Percentiles rank a stretch among this genome's conserved stretches.
Conservation (phyloP, 92 coral and sea anemone species). For the Zoanthus gigantus region DNA sequence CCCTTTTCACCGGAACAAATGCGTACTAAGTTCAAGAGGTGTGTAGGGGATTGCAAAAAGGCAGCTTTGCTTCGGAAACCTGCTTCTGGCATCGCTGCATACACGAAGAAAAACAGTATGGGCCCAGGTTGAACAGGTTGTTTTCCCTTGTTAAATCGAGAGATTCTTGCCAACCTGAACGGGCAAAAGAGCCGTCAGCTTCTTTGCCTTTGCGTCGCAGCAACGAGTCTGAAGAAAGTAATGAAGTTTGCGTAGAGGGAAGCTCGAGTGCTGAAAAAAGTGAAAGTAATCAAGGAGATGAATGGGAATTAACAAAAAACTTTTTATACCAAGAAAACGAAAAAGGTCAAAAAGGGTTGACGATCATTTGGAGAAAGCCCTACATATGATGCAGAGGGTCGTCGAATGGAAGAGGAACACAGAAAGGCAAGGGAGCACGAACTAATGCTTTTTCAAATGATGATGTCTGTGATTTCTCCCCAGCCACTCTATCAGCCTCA, state of each 20-base stretch:
- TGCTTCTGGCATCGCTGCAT: too few species aligned
- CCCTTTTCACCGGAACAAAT: too few species aligned
- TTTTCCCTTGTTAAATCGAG: too few species aligned
- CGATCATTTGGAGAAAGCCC: conserved; percentile 14
- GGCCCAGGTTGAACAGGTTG: too few species aligned
- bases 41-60: too few species aligned
- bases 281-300: background rate
- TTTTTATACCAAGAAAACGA: background rate
- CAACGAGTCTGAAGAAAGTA: background rate
- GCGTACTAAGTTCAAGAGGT: too few species aligned
- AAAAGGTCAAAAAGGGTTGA: background rate
- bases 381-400: conserved; percentile 14
- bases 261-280: background rate
- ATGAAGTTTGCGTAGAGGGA: background rate
- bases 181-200: too few species aligned
- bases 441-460: conserved; percentile 1
- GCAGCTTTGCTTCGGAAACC: too few species aligned
- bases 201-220: too few species aligned
- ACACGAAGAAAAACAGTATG: too few species aligned
- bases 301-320: background rate
- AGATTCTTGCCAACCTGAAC: too few species aligned
- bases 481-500: background rate
- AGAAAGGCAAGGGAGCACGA: conserved; percentile 12
- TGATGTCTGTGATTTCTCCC: background rate
- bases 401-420: conserved; percentile 6